phyloP scores from a whole-genome alignment of 2,888 invertebrate species.

The Zeuzera pyrina region DNA sequence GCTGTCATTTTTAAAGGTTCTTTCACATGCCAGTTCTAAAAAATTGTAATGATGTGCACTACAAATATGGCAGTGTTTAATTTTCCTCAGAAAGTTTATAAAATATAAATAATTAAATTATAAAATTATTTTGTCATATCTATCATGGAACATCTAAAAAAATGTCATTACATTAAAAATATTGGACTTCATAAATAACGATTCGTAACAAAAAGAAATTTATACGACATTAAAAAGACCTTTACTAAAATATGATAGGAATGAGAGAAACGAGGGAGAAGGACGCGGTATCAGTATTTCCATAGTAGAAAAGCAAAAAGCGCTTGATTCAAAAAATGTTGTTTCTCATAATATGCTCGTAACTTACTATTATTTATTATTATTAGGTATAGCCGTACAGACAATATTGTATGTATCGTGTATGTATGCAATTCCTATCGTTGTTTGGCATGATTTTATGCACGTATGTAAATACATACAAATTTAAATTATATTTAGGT shows the following conservation, averaged over 20 bases:
- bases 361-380: too few species aligned
- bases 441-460: too few species aligned
- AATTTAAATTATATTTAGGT: too few species aligned
- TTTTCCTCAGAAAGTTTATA: too few species aligned
- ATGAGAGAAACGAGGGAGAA: constrained; percentile 54
- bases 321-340: constrained; percentile 36
- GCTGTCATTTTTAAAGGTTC: constrained; percentile 66
- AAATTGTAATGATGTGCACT: neutral
- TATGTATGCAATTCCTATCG: too few species aligned
- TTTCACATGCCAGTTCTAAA: constrained; percentile 14
- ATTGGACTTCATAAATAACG: neutral
- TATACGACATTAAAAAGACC: constrained; percentile 30
- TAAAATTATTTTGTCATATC: neutral
- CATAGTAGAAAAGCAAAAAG: constrained; percentile 31
- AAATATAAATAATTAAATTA: neutral
- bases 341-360: too few species aligned
- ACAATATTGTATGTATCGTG: too few species aligned
- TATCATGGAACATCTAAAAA: neutral
- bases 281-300: constrained; percentile 58
- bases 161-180: neutral
- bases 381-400: too few species aligned
- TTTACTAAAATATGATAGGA: constrained; percentile 48
- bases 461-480: too few species aligned
- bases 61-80: neutral
- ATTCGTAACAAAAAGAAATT: neutral